phyloP scores from a whole-genome alignment of 2,113 vertebrate genomes.

The Lycocorax pyrrhopterus region DNA sequence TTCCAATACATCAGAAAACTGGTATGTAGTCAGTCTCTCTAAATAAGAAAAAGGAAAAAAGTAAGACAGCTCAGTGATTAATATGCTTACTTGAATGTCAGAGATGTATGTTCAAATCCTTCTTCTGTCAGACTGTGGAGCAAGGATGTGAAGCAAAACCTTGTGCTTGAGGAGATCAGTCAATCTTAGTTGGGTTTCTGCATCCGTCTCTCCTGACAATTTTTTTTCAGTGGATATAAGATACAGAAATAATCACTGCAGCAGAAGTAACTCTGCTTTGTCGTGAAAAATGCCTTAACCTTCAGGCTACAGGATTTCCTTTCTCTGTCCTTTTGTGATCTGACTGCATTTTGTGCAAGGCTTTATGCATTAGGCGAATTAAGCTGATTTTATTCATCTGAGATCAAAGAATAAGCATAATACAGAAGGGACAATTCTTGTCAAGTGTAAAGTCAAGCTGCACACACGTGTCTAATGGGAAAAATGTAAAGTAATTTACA shows the following conservation, averaged over 20 bases:
- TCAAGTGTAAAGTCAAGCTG: not conserved
- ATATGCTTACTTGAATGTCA: conserved; percentile 21
- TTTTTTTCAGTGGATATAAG: not conserved
- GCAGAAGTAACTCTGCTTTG: not conserved
- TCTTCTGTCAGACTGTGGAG: not conserved
- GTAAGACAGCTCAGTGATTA: not conserved
- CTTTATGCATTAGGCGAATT: not conserved
- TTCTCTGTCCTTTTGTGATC: not conserved
- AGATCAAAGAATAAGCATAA: conserved; percentile 4
- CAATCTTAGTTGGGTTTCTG: not conserved
- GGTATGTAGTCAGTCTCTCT: not conserved
- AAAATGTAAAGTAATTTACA: not conserved
- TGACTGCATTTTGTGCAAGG: not conserved
- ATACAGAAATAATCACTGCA: not conserved
- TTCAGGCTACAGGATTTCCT: not conserved
- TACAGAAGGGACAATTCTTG: not conserved
- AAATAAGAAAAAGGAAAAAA: not conserved
- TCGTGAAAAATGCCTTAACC: not conserved
- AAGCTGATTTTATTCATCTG: not conserved
- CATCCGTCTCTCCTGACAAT: not conserved
- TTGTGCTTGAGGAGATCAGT: not conserved
- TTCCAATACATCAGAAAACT: not conserved
- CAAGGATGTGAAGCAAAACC: not conserved
- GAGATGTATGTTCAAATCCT: not conserved
- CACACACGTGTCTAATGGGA: not conserved